A percentile compares a stretch with the other conserved stretches of the same genome.
Evolutionary conservation across 1,140 invertebrate genomes (phyloP).

Genomic region (Trichonephila clavata): DNA sequence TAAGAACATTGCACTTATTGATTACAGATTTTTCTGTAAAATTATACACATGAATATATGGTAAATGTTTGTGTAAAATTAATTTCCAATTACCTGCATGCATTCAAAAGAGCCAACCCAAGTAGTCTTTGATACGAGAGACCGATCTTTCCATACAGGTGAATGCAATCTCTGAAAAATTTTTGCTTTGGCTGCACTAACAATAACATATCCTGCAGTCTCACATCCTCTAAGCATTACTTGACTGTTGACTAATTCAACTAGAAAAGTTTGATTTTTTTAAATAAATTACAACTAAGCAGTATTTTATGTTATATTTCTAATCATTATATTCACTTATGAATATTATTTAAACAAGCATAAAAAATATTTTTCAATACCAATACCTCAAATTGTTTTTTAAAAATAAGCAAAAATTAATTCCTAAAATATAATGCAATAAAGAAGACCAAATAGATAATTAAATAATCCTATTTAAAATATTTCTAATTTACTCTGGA

Average conservation of each 20-base stretch:
- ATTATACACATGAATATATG: too few relatives aligned
- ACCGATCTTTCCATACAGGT: constrained; percentile 94
- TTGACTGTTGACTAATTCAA: constrained; percentile 97
- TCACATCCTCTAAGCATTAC: constrained; percentile 97
- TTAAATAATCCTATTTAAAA: too few relatives aligned
- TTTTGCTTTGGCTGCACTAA: constrained; percentile 97
- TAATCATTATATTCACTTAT: too few relatives aligned
- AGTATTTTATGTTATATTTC: too few relatives aligned
- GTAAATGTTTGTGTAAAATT: background rate
- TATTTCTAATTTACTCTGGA: too few relatives aligned
- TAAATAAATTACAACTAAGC: too few relatives aligned
- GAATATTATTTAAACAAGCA: too few relatives aligned
- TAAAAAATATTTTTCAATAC: too few relatives aligned
- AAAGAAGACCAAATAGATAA: too few relatives aligned
- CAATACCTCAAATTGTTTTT: too few relatives aligned
- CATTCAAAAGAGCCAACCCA: constrained; percentile 97
- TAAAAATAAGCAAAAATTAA: background rate
- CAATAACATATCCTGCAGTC: constrained; percentile 97
- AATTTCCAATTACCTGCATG: constrained; percentile 87
- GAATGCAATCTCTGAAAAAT: constrained; percentile 94
- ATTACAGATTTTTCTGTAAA: too few relatives aligned
- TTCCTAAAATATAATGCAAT: background rate
- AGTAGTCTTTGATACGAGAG: constrained; percentile 94
- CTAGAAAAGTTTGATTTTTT: constrained; percentile 81
- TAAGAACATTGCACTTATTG: too few relatives aligned